Percentiles rank a stretch among this genome's conserved stretches.
These are phyloP conservation scores for Hylia prasina DNA, from an alignment of 2,113 vertebrate species.

Conservation along the genomic window DNA sequence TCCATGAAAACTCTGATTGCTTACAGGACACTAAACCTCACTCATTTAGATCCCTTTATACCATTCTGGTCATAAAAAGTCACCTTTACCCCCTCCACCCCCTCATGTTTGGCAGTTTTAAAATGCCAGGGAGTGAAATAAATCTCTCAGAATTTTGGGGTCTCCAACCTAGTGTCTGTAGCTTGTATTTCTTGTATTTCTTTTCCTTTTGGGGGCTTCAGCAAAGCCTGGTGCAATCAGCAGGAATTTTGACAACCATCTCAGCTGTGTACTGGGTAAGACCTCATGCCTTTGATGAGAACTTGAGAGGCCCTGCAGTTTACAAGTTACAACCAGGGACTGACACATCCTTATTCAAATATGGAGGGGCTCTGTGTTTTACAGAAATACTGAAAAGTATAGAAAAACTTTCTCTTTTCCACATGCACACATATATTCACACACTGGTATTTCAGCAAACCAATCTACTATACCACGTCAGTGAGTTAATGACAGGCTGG, in stretches of 20 bases:
- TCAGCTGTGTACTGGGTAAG: background rate
- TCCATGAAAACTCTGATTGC: background rate
- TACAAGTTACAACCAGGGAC: background rate
- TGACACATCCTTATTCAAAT: background rate
- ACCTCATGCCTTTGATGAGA: background rate
- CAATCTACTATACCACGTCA: background rate
- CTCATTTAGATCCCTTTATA: background rate
- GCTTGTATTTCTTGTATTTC: background rate
- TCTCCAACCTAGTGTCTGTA: background rate
- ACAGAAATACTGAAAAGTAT: background rate
- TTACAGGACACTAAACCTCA: background rate
- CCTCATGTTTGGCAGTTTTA: background rate
- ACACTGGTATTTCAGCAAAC: background rate
- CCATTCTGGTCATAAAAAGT: background rate
- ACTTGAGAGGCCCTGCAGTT: background rate
- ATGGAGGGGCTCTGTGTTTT: background rate
- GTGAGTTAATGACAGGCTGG: background rate
- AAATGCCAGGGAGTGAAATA: background rate
- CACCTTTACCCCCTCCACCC: fast-evolving
- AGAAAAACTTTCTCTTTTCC: background rate
- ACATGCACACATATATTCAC: background rate
- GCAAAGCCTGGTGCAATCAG: background rate
- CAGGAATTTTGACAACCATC: background rate
- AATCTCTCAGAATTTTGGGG: background rate
- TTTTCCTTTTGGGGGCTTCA: background rate